A percentile compares a stretch with the other conserved stretches of the same genome.
Conservation (phyloP, 2,888 invertebrate genomes). For the Conops quadrifasciatus region DNA sequence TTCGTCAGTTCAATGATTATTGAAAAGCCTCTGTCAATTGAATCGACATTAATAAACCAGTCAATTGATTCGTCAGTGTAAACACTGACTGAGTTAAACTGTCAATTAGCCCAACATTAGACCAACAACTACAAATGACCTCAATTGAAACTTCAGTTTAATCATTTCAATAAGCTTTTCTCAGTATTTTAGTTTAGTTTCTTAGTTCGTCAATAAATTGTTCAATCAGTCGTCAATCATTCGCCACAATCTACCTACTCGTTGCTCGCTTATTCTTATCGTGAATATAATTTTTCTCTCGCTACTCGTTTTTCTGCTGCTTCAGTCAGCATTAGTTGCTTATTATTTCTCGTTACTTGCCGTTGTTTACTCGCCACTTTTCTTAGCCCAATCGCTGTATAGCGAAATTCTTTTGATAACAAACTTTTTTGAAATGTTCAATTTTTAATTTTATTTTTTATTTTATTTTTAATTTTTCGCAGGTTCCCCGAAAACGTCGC, state of each 20-base stretch:
- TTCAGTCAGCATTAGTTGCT: not conserved
- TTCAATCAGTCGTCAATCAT: not conserved
- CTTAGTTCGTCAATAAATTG: not conserved
- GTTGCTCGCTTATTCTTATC: not conserved
- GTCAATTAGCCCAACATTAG: too few species aligned
- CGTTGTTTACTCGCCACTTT: not conserved
- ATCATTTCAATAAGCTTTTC: too few species aligned
- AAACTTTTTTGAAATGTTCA: not conserved
- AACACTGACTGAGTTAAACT: too few species aligned
- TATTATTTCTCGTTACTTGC: not conserved
- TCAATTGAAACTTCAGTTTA: too few species aligned
- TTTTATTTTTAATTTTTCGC: conserved; percentile 55
- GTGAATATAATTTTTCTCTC: not conserved
- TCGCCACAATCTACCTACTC: not conserved
- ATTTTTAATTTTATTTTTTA: not conserved
- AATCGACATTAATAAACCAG: too few species aligned
- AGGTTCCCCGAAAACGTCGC: conserved; percentile 88
- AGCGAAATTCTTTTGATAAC: too few species aligned
- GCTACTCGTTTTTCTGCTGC: not conserved
- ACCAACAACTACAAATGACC: too few species aligned
- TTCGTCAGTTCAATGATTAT: not conserved
- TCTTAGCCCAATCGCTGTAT: not conserved
- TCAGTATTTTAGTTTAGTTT: too few species aligned
- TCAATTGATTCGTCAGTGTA: too few species aligned
- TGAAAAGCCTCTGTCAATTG: too few species aligned